Evolutionary conservation across 2,888 invertebrate species (phyloP).

Genomic region (Rhingia campestris): DNA sequence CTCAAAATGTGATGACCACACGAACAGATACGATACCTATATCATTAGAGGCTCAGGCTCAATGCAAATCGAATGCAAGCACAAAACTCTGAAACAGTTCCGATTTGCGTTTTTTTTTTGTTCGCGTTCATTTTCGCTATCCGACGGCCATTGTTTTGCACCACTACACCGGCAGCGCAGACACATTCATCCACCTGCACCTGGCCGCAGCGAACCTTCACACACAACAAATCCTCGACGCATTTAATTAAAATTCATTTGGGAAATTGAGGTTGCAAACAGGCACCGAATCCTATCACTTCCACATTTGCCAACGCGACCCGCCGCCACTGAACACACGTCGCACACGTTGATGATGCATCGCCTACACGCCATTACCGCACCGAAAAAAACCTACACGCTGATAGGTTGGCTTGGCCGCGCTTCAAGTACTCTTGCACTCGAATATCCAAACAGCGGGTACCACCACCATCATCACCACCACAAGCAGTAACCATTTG

Average conservation of each 20-base stretch:
- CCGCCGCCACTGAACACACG: constrained; percentile 22
- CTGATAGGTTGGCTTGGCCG: constrained; percentile 72
- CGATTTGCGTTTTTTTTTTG: neutral
- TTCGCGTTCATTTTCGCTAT: neutral
- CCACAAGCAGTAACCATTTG: constrained; percentile 59
- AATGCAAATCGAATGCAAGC: constrained; percentile 21
- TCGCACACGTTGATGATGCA: constrained; percentile 67
- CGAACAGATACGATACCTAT: constrained; percentile 7
- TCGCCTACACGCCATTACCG: constrained; percentile 52
- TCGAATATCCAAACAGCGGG: neutral
- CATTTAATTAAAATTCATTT: constrained; percentile 75
- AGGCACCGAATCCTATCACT: constrained; percentile 71
- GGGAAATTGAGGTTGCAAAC: constrained; percentile 73
- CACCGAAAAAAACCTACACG: constrained; percentile 70
- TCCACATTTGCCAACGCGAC: constrained; percentile 66
- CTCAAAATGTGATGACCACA: no score
- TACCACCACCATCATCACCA: constrained; percentile 22
- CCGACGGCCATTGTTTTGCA: constrained; percentile 19
- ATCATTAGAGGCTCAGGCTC: constrained; percentile 26
- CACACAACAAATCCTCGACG: constrained; percentile 69
- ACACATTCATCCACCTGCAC: constrained; percentile 14
- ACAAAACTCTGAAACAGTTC: constrained; percentile 22
- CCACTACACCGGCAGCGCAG: neutral
- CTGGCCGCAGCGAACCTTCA: constrained; percentile 9
- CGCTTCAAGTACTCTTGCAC: constrained; percentile 66